Base-by-base conservation (phyloP, 2,797 vertebrate species). In the Scomberomorus guttatus region DNA sequence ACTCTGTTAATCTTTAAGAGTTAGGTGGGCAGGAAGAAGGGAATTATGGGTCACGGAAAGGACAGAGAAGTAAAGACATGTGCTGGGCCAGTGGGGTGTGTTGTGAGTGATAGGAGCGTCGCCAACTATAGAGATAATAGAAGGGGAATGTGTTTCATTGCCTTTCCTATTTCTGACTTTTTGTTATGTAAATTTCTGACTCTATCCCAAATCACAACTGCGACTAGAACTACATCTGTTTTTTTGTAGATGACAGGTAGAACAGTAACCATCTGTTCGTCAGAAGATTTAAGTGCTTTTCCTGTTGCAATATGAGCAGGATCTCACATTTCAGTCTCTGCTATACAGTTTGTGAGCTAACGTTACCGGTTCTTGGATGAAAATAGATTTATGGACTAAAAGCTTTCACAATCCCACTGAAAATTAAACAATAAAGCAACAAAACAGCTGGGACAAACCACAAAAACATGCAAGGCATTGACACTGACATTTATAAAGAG, bases 11-110 rank as follows among this genome's bases (percentile, higher is more conserved):
- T 94, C 93, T 95, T 92, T 87, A 88, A 87, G 88, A 88, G 87
- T 64, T 84, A 87, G 88, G 88, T 85, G 83, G 80, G 84, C 92
- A 94, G 93, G 92, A 94, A 93, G 92, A 83, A 91, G 80, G 92
- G 92, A 92, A 92, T 93, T 93, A 90, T 90, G 90, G 93, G 93
- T 95, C 94, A 93, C 5, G 2, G 60, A 86, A 32, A 92, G 90
- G 91, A 92, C 91, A 93, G 66, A 73, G 79, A 83, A 75, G 79
- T 51, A 73, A 79, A 79, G 80, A 75, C 76, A 63, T 78, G 67
- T 69, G 71, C 58, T 20, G 81, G 58, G 51, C 77, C 75, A 39
- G 65, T 79, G 82, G 65, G 54, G 76, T 32, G 22, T 24, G 76
- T 34, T 37, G 37, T 74, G 34, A 78, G 74, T 55, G 74, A 80